Base-by-base conservation (phyloP, 2,888 invertebrate genomes). In the Microctonus hyperodae region DNA sequence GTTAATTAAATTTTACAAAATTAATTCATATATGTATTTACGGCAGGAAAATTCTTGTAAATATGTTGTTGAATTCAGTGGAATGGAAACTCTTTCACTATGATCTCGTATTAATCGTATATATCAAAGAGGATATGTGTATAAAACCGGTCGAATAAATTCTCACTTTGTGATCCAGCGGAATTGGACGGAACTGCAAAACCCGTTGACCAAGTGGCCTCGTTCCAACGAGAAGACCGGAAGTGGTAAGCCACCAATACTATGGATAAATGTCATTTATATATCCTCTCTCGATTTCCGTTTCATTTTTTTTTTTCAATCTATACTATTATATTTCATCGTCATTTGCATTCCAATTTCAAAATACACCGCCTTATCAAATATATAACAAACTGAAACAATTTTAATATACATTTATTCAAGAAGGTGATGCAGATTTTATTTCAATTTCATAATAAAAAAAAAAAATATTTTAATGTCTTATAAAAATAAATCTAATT, bases 191-290 rank as follows among this genome's bases (percentile, higher is more conserved):
- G 78, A 81, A 78, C 78, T 68, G 62, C 62, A 78, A 77, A n/a
- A 81, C 80, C 78, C 68, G 81, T 78, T 83, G 83, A 83, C 83
- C 83, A 83, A 83, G 83, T 83, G 81, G 74, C 83, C 83, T 83
- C 82, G 75, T 82, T 83, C 73, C 70, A 69, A 44, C 71, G 73
- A 72, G 75, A 78, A 79, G 76, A 82, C 81, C 81, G 82, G 83
- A 83, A 83, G 78, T 76, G 74, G 70, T 68, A 61, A 67, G 70
- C 72, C 71, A 73, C 68, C 62, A 71, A 60, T 61, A 55, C 72
- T 67, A 73, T 75, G 72, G 71, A 73, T 68, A 65, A 74, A 37
- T 33, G 31, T 28, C 61, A 69, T 67, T 66, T 67, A 63, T 63
- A 62, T 59, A 68, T 70, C 68, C 70, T 74, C 35, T 40, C n/a